Percentiles rank a stretch among this genome's conserved stretches.
These are phyloP conservation scores for Hydrotaea diabolus DNA, from an alignment of 2,888 invertebrate genomes.

Conservation along the genomic window DNA sequence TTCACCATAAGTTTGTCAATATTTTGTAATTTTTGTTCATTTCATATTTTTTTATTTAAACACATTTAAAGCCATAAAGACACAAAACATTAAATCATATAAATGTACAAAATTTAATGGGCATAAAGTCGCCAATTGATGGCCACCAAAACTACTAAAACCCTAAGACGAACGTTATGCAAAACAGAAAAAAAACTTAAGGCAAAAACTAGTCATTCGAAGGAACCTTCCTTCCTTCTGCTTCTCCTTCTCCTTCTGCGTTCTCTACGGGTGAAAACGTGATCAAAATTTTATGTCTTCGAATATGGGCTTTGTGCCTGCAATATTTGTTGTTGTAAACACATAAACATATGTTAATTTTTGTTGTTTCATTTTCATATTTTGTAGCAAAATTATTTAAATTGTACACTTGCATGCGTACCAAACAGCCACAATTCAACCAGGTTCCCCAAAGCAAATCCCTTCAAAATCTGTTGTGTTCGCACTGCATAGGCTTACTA, in stretches of 20 bases:
- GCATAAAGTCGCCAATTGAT: constrained; percentile 60
- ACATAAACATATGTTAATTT: constrained; percentile 15
- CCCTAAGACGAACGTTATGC: constrained; percentile 37
- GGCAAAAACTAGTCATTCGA: constrained; percentile 1
- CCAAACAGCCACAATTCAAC: not conserved
- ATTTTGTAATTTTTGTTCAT: not conserved
- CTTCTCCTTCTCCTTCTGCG: not conserved
- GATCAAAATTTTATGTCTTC: constrained; percentile 54
- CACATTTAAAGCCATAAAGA: constrained; percentile 45
- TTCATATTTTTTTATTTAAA: not conserved
- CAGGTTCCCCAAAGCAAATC: constrained; percentile 16
- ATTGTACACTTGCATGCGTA: not conserved
- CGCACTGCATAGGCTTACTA: not conserved
- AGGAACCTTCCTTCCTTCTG: not conserved
- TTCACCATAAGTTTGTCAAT: not conserved
- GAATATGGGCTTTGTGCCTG: constrained; percentile 17
- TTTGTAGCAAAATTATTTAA: constrained; percentile 23
- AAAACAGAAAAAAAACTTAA: too few species aligned
- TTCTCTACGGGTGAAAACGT: constrained; percentile 47
- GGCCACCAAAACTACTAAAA: constrained; percentile 23
- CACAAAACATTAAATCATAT: constrained; percentile 57
- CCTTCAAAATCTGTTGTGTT: not conserved
- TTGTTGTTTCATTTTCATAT: constrained; percentile 4
- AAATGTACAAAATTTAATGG: constrained; percentile 55
- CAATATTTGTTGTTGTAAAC: constrained; percentile 27